Evolutionary conservation across 2,888 invertebrate genomes (phyloP), one percentile per base, ranked within the genome.

Genomic region (Hanleya hanleyi): DNA sequence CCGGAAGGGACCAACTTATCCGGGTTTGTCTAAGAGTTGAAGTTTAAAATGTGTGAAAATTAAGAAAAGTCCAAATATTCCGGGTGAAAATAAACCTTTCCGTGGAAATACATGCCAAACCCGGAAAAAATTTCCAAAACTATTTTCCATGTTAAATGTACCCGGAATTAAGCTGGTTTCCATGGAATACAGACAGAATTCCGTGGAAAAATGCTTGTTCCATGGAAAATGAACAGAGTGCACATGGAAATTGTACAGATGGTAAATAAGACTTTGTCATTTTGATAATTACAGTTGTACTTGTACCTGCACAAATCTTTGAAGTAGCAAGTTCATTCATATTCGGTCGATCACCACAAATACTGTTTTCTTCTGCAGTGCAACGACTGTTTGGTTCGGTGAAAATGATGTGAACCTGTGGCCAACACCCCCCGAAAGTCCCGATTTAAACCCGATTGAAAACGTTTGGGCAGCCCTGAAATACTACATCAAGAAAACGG

Each of bases 401-500:
- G 57, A 57, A 26, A 18, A 22, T 9, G 29, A 22, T 9, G 29
- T 57, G 9, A 57, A 57, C 26, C 29, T 26, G 9, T 57, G 57
- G 57, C 57, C 57, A 22, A 57, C 57, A 26, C 57, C 57, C 22
- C 57, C 57, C 7, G 47, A 41, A n/a, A 41, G 47, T n/a, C 47
- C 47, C n/a, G 47, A 41, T 41, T n/a, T 41, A 12, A 41, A 41
- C 47, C 47, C 47, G 12, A 41, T 41, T n/a, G 57, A 57, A 26
- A 57, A 57, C 22, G 22, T 57, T 9, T 57, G 57, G 57, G 57
- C 57, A 15, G 57, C 57, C 9, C 22, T 57, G 22, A 57, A 57
- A 15, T 57, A 57, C 57, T 22, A 57, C 29, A 29, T 57, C 9
- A 26, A 22, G 22, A 57, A 57, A 26, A 9, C 12, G 7, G 26